Conservation (phyloP, 2,113 vertebrate genomes). For the Aythya baeri region DNA sequence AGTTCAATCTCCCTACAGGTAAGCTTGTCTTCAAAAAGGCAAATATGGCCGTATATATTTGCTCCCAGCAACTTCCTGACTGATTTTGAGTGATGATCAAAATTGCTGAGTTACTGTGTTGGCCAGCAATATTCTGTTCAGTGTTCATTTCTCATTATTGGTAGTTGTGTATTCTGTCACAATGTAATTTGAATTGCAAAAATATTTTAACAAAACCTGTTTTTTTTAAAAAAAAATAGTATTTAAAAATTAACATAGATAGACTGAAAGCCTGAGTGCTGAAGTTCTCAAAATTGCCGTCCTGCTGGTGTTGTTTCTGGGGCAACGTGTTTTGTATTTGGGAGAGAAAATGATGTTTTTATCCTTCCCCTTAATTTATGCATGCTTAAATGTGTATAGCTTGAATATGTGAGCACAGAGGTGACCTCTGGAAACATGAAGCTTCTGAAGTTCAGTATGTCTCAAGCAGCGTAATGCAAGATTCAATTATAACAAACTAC, state of each 20-base stretch:
- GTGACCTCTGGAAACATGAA: background rate
- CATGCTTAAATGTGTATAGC: background rate
- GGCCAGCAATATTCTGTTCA: background rate
- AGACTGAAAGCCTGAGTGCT: background rate
- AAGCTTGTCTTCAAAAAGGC: constrained; percentile 1
- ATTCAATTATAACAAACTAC: background rate
- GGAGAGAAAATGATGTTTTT: background rate
- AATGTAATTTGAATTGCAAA: background rate
- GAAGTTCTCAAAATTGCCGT: background rate
- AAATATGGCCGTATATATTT: background rate
- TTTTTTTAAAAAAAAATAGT: background rate
- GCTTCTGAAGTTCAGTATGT: background rate
- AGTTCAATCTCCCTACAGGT: constrained; percentile 98
- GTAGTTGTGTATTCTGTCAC: background rate
- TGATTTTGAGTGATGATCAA: background rate
- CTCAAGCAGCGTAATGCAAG: background rate
- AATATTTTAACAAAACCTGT: background rate
- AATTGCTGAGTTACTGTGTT: background rate
- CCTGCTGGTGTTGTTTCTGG: background rate
- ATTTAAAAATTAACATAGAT: background rate
- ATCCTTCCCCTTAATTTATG: background rate
- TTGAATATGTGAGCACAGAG: background rate
- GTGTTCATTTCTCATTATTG: background rate
- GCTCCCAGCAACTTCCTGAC: background rate
- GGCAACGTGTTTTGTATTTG: background rate